Percentiles rank a stretch among this genome's conserved stretches.
These are phyloP conservation scores for Auanema freiburgensis DNA, from an alignment of 2,888 invertebrate genomes.

Conservation along the genomic window DNA sequence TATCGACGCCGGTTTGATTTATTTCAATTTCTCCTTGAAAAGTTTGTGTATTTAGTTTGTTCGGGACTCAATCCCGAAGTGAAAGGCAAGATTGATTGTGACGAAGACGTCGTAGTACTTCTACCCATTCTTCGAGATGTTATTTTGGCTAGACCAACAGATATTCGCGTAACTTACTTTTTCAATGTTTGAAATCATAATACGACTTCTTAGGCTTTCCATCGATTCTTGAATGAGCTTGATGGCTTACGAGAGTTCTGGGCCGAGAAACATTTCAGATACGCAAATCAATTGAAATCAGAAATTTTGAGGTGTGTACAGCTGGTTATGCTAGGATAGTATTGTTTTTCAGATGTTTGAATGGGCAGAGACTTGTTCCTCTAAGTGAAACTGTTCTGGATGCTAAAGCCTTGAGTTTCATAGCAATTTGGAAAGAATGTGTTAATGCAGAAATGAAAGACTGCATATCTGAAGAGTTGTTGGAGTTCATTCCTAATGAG, in stretches of 20 bases:
- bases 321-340: neutral
- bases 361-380: no score
- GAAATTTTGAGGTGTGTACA: conserved; percentile 19
- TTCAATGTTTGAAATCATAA: neutral
- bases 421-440: no score
- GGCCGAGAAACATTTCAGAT: conserved; percentile 38
- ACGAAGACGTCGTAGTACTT: conserved; percentile 7
- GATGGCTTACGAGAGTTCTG: conserved; percentile 35
- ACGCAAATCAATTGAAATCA: conserved; percentile 29
- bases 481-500: neutral
- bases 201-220: conserved; percentile 24
- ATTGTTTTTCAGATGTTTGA: neutral
- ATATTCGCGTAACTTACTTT: conserved; percentile 21
- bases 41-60: conserved; percentile 12
- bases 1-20: no score
- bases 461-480: no score
- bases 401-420: no score
- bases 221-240: conserved; percentile 30
- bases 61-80: conserved; percentile 15
- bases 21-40: neutral
- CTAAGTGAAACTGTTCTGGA: no score
- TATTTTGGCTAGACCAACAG: conserved; percentile 25
- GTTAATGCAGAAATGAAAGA: no score
- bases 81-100: conserved; percentile 16
- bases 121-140: conserved; percentile 22